Evolutionary conservation across 2,113 vertebrate genomes (phyloP), one percentile per base, ranked within the genome.

Genomic region (Xyrauchen texanus): DNA sequence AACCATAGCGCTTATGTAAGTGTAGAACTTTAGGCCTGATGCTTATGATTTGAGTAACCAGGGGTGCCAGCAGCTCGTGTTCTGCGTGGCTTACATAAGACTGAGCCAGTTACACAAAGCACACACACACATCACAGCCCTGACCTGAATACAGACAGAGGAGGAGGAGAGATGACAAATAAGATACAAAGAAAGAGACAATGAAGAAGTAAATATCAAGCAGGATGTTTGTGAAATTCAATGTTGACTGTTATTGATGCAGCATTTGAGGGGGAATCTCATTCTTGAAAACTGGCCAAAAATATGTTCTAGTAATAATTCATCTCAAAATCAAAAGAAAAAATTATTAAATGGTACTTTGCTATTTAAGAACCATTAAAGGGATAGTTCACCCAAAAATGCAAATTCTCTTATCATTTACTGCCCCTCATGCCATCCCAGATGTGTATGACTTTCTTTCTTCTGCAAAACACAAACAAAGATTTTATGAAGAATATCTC

Each of bases 1-100:
- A 68, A 44, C 34, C 15, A 75, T 64, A 60, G 34, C 21, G 76
- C 64, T 82, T 78, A 82, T 78, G 76, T 78, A 82, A 79, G 60
- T 57, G 60, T 1, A 66, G 45, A 46, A 75, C 65, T 13, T 44
- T 64, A 65, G 70, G 61, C 46, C 65, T 73, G 78, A 65, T 80
- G 66, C 21, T 34, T 44, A 73, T 66, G 45, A 78, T 76, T 57
- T 21, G 65, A 51, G 65, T 76, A 69, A 58, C 49, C 52, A 76
- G 77, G 70, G 77, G 60, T 75, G 81, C 51, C 68, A 76, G 44
- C 4, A 60, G 57, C 64, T 74, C 65, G n/a, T 47, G 49, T 34
- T 55, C 68, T 53, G 46, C 16, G 45, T n/a, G 34, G 42, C 68
- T 82, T 73, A 82, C 47, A 82, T 78, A 78, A 78, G 62, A 34